Base-by-base conservation (phyloP, 2,888 invertebrate genomes). In the Caradrina clavipalpis region DNA sequence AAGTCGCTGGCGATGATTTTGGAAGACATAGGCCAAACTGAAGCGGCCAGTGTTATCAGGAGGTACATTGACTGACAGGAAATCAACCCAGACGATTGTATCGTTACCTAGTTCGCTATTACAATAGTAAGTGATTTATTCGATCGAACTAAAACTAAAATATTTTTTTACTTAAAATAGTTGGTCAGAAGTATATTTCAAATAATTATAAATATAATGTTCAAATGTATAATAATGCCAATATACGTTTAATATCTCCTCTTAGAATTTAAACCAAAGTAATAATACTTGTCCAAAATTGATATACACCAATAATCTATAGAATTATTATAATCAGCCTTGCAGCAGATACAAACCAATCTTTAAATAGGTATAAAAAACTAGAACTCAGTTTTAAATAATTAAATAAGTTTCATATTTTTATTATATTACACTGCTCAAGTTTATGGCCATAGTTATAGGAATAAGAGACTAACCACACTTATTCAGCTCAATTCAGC, bases 1-100 rank as follows among this genome's bases (percentile, higher is more conserved):
- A 89, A 88, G 68, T 91, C 91, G 0, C 70, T 94, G 57, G 90
- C 91, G 6, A 62, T 89, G 61, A 87, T 91, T 21, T 86, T 94
- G 6, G 93, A 93, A n/a, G 90, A 93, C 21, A 90, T 94, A 61
- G 93, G 93, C 0, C 85, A 92, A 55, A 51, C 19, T 0, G 89
- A 90, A 49, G 94, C 93, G 2, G 92, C 94, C 0, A 78, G 70
- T 3, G 81, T 93, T 39, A 89, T 94, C 22, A 84, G 86, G 50
- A 80, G 76, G 42, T 80, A 76, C 60, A 83, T 88, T 22, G 84
- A 89, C 49, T 88, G 82, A 87, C 71, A 64, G 7, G 21, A 49
- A 35, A n/a, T 19, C 1, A 21, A 42, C 21, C 22, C 31, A 15
- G 56, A 39, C 10, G 10, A 35, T 76, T 57, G 54, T 49, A 6